A percentile compares a stretch with the other conserved stretches of the same genome.
phyloP scores from a whole-genome alignment of 1,140 invertebrate species.

The Delia radicum region DNA sequence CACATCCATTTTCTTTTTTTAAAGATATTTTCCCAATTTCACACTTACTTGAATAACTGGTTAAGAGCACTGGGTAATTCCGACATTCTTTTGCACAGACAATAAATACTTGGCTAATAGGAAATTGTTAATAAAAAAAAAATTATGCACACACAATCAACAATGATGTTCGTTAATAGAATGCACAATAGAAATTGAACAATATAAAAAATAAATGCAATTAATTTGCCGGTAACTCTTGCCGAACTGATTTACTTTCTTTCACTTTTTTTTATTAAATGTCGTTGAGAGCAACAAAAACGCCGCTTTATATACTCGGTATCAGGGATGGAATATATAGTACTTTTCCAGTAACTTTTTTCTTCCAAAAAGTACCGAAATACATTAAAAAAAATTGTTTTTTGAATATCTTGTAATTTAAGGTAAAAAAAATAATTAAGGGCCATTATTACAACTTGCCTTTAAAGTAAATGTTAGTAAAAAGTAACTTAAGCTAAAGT shows the following conservation, averaged over 20 bases:
- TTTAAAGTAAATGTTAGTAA: too few species aligned
- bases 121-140: neutral
- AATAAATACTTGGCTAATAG: neutral
- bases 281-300: neutral
- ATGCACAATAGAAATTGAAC: neutral
- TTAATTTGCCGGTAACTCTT: neutral
- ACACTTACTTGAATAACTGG: slow-evolving; percentile 43
- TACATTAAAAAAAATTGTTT: too few species aligned
- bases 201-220: neutral
- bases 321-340: too few species aligned
- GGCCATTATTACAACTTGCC: too few species aligned
- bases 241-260: neutral
- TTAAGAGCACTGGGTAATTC: slow-evolving; percentile 37
- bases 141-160: neutral
- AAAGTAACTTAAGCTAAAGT: too few species aligned
- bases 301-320: neutral
- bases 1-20: neutral
- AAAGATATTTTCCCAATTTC: neutral
- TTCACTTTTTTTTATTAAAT: slow-evolving; percentile 3
- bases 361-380: too few species aligned
- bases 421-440: too few species aligned
- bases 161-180: neutral
- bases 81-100: slow-evolving; percentile 30
- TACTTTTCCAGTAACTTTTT: too few species aligned
- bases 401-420: too few species aligned